phyloP scores from a whole-genome alignment of 2,797 vertebrate genomes.

The Oreortyx pictus region DNA sequence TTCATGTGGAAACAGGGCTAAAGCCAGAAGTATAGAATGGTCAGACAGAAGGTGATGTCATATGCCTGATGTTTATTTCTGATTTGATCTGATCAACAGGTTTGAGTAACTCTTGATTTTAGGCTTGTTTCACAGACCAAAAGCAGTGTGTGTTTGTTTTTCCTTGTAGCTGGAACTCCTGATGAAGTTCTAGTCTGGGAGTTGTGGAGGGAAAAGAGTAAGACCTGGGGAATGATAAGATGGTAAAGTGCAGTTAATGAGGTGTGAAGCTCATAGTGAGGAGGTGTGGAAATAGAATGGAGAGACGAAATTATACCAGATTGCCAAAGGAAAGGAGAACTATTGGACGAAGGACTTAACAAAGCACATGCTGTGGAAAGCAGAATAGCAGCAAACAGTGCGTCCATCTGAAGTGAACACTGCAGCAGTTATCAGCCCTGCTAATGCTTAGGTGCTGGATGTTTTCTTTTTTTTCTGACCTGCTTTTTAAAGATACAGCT shows the following conservation, averaged over 20 bases:
- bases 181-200: neutral
- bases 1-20: neutral
- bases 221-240: neutral
- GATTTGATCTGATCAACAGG: neutral
- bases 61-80: slow-evolving; percentile 33
- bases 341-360: neutral
- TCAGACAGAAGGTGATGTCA: neutral
- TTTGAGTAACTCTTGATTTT: neutral
- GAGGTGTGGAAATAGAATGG: neutral
- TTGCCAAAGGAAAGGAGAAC: neutral
- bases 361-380: neutral
- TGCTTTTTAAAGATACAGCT: neutral
- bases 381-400: neutral
- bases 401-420: neutral
- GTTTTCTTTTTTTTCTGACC: neutral
- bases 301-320: neutral
- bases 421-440: neutral
- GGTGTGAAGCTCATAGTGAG: neutral
- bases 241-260: neutral
- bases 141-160: neutral
- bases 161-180: neutral
- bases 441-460: neutral
- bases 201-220: neutral
- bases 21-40: neutral
- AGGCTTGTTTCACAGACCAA: neutral